These are phyloP conservation scores for Acanthochromis polyacanthus DNA, from an alignment of 2,113 vertebrate genomes.

Conservation along the genomic window DNA sequence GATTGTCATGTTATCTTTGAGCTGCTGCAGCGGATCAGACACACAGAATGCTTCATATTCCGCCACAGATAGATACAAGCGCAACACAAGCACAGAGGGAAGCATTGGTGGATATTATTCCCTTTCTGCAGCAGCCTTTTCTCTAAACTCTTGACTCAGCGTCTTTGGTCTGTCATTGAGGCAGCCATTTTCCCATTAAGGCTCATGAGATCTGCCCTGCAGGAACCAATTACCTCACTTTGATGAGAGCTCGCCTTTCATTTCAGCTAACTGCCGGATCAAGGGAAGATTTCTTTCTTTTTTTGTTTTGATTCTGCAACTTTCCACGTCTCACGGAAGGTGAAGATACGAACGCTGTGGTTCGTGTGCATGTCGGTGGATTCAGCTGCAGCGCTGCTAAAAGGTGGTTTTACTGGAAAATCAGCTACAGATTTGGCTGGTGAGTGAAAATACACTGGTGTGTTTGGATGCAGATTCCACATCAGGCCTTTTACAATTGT, in stretches of 20 bases:
- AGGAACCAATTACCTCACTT: conserved; percentile 68
- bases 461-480: neutral
- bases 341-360: neutral
- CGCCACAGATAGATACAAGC: no score
- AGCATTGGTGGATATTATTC: conserved; percentile 18
- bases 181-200: conserved; percentile 75
- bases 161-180: conserved; percentile 68
- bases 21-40: conserved; percentile 25
- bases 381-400: neutral
- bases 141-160: conserved; percentile 72
- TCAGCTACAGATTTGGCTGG: no score
- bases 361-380: neutral
- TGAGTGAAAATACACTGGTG: neutral
- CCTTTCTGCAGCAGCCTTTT: conserved; percentile 34
- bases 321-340: neutral
- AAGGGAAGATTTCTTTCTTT: conserved; percentile 20
- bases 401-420: neutral
- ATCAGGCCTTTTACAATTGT: neutral
- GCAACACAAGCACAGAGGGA: neutral
- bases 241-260: conserved; percentile 52
- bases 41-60: conserved; percentile 17
- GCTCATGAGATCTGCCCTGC: conserved; percentile 46
- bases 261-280: conserved; percentile 39
- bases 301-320: conserved; percentile 25
- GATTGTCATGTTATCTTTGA: conserved; percentile 18